Evolutionary conservation across 2,113 vertebrate species (phyloP).

Genomic region (Lethenteron reissneri): DNA sequence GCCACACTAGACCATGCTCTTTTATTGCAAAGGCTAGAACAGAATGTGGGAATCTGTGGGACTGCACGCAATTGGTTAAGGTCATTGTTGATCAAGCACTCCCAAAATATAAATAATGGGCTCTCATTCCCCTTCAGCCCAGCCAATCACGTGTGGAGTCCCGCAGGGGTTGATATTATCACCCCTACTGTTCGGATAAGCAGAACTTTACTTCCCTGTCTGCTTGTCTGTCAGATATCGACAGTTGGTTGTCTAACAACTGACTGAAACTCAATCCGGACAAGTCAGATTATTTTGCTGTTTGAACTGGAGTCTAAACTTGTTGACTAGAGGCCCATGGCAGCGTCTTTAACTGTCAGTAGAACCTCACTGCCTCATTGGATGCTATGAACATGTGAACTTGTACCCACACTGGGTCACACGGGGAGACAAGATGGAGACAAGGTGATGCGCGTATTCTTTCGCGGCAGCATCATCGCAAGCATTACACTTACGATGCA

Average conservation of each 20-base stretch:
- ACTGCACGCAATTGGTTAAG: no score
- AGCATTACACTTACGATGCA: no score
- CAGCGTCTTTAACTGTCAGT: slow-evolving; percentile 2
- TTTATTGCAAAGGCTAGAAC: not conserved
- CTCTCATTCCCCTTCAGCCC: not conserved
- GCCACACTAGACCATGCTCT: not conserved
- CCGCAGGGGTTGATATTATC: not conserved
- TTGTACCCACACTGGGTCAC: no score
- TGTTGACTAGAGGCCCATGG: not conserved
- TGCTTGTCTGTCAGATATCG: not conserved
- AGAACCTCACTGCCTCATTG: not conserved
- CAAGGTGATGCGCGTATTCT: no score
- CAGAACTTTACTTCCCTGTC: not conserved
- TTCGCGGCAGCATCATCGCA: no score
- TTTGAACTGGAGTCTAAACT: not conserved
- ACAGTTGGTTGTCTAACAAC: slow-evolving; percentile 4
- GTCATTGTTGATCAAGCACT: no score
- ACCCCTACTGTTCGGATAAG: not conserved
- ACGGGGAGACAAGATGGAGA: no score
- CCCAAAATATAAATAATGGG: not conserved
- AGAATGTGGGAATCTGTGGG: not conserved
- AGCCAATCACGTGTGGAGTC: not conserved
- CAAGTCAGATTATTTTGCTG: slow-evolving; percentile 1
- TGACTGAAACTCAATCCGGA: not conserved
- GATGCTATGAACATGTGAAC: no score